A percentile compares a stretch with the other conserved stretches of the same genome.
Evolutionary conservation across 2,888 invertebrate species (phyloP).

Genomic region (Oscheius onirici): DNA sequence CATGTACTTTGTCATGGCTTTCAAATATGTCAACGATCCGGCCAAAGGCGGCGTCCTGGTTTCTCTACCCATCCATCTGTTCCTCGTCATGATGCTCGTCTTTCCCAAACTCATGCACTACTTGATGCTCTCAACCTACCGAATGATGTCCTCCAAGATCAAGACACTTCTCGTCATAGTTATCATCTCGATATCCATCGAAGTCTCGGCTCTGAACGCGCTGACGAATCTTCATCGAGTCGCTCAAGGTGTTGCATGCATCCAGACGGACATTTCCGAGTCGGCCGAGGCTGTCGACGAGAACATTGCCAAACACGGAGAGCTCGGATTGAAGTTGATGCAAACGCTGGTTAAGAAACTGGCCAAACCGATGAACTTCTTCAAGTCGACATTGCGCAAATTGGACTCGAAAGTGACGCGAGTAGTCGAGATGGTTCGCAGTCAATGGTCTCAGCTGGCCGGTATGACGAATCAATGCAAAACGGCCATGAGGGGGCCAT

Average conservation of each 20-base stretch:
- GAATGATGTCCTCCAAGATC: conserved; percentile 45
- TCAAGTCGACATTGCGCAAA: conserved; percentile 37
- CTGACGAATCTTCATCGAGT: conserved; percentile 55
- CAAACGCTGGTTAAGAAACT: conserved; percentile 37
- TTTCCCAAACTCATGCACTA: conserved; percentile 50
- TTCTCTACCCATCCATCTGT: conserved; percentile 47
- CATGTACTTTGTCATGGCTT: conserved; percentile 53
- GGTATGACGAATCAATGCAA: conserved; percentile 43
- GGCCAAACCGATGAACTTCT: conserved; percentile 45
- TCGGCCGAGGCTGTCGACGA: conserved; percentile 52
- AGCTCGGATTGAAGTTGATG: conserved; percentile 20
- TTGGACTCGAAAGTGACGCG: conserved; percentile 46
- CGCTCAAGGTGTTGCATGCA: conserved; percentile 59
- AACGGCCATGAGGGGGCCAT: conserved; percentile 40
- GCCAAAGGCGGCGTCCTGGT: conserved; percentile 46
- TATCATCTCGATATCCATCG: conserved; percentile 39
- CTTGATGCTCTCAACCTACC: conserved; percentile 45
- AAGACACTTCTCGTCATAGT: conserved; percentile 43
- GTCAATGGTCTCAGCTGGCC: conserved; percentile 36
- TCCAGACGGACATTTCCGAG: conserved; percentile 55
- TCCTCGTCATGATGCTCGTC: conserved; percentile 45
- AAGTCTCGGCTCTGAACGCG: conserved; percentile 62
- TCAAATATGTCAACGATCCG: conserved; percentile 55
- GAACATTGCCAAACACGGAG: conserved; percentile 46
- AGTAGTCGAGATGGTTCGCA: conserved; percentile 44